Base-by-base conservation (phyloP, 2,888 invertebrate genomes). In the Coleophora deauratella region DNA sequence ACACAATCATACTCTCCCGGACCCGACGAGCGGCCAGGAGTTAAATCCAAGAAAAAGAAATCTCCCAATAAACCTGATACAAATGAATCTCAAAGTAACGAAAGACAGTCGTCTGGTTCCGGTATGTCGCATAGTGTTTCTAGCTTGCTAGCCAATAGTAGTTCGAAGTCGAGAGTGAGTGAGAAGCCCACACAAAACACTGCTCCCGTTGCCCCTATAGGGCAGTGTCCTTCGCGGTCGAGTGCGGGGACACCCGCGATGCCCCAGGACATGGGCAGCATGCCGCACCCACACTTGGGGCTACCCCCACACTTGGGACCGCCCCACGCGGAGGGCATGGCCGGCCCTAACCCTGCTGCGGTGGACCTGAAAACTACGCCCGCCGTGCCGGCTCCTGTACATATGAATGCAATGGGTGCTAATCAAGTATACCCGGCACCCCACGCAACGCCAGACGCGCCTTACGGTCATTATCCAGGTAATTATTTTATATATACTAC, bases 1-100 rank as follows among this genome's bases (percentile, higher is more conserved):
- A 86, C 86, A 1, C 81, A 85, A 40, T 85, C 86, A 0, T 86
- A 86, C 44, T 84, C 86, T 0, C 85, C 85, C 0, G 71, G 67
- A 1, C 63, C 67, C 8, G 82, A 84, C 39, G 81, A 82, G 27
- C 76, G 69, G 49, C 57, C 65, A 0, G 57, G 57, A 7, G 49
- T 59, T 2, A 80, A 78, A 50, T 67, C 79, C 1, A 80, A 74
- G 47, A 86, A 86, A 66, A 85, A 85, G 43, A 77, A 76, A 33
- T 76, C 80, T 2, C 84, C 84, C 0, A 66, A 53, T 28, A 84
- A 84, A 55, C 46, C 54, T 10, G 78, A 80, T 12, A 45, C 49
- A 7, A 30, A 51, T 12, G 79, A 79, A 63, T 60, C 70, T 60
- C 73, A 66, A 44, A 59, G 38, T 21, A 58, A 35, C 21, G 70